Base-by-base conservation (phyloP, 2,888 invertebrate species). In the Orgyia antiqua region DNA sequence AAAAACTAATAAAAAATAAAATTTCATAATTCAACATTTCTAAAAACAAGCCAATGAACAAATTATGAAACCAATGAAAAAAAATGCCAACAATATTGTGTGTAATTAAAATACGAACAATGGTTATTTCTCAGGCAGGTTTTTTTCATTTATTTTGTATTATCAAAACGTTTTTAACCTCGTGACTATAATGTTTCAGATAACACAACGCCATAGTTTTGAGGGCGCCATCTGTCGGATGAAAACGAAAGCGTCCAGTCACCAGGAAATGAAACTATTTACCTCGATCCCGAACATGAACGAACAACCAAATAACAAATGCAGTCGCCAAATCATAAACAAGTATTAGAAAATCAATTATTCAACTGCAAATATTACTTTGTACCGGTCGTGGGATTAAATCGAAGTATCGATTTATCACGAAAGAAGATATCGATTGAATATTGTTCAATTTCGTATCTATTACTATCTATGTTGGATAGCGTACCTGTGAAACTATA, bases 141-240 rank as follows among this genome's bases (percentile, higher is more conserved):
- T n/a, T 20, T 20, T 20, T 19, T 9, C 20, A n/a, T 2, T 18
- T 18, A 9, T 20, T 20, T 15, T 7, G 20, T 20, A 2, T 4
- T 5, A 9, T 20, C 20, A 20, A n/a, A 20, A 20, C n/a, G 20
- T 20, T 20, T 20, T 4, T 20, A 20, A 7, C 8, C 20, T 20
- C 20, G n/a, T 20, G 2, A 20, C n/a, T 20, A 9, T 5, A n/a
- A 21, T 25, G 11, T 73, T 79, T 33, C 83, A 84, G 83, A 82
- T 84, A 84, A 83, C 83, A 82, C 66, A 57, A 68, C 70, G 79
- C 78, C 68, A 64, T 42, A 50, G 42, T 48, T 45, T 42, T 47
- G 44, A 52, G 36, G 56, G 54, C 51, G 66, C 58, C 68, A 68
- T 58, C 70, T 66, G 47, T 54, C 64, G 58, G 65, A 56, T 55